Conservation (phyloP, 35 echinoderm and acorn worm species). For the Apostichopus californicus region DNA sequence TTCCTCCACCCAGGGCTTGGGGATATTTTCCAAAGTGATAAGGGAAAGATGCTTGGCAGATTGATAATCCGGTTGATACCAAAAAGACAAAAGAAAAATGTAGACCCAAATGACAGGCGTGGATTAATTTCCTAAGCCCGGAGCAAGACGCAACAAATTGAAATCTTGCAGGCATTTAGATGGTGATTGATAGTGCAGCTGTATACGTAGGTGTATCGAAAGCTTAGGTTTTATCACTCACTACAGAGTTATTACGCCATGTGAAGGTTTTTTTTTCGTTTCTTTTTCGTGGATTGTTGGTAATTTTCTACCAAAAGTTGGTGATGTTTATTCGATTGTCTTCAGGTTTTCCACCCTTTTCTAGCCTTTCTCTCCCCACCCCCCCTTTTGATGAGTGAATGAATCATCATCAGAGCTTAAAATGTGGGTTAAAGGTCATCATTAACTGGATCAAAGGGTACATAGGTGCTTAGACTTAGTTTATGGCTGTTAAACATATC, state of each 20-base stretch:
- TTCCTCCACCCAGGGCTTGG: slow-evolving; percentile 3
- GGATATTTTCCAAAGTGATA: slow-evolving; percentile 48
- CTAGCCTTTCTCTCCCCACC: neutral
- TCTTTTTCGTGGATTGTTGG: neutral
- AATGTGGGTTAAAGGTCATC: neutral
- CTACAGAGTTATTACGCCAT: slow-evolving; percentile 2
- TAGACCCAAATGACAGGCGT: slow-evolving; percentile 27
- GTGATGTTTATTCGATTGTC: slow-evolving; percentile 4
- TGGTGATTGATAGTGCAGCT: slow-evolving; percentile 1
- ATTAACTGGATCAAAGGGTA: neutral
- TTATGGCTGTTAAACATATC: no score
- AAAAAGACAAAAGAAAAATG: slow-evolving; percentile 43
- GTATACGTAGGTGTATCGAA: neutral
- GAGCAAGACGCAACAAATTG: slow-evolving; percentile 39
- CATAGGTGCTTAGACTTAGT: neutral
- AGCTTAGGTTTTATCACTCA: neutral
- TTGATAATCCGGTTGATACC: slow-evolving; percentile 30
- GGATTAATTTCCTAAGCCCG: slow-evolving; percentile 39
- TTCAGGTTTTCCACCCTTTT: neutral
- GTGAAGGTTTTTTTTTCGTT: neutral
- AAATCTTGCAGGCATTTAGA: slow-evolving; percentile 44
- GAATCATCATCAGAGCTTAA: neutral
- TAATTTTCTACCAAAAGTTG: neutral
- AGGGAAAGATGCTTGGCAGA: slow-evolving; percentile 28
- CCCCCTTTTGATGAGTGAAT: neutral